Conservation (phyloP, 1,140 invertebrate genomes). For the Bombus fervidus region DNA sequence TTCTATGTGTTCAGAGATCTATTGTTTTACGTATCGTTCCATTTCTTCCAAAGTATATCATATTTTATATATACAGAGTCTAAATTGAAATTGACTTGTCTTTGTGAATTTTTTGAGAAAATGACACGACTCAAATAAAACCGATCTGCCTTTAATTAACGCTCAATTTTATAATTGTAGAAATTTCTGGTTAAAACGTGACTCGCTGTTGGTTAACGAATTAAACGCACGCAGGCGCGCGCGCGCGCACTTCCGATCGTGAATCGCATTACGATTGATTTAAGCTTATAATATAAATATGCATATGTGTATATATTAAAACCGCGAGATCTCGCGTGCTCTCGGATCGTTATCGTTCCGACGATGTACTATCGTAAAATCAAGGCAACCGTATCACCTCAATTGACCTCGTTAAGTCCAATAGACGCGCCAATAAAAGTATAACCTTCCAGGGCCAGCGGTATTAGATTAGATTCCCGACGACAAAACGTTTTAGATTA, state of each 20-base stretch:
- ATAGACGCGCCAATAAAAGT: slow-evolving; percentile 79
- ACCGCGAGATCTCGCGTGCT: slow-evolving; percentile 7
- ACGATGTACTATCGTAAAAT: slow-evolving; percentile 76
- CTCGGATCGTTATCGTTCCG: slow-evolving; percentile 69
- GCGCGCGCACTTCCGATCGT: not conserved
- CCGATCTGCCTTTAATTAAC: too few relatives aligned
- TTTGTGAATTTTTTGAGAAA: too few relatives aligned
- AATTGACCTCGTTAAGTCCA: slow-evolving; percentile 81
- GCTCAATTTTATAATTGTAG: too few relatives aligned
- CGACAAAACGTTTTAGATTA: slow-evolving; percentile 52
- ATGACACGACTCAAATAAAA: too few relatives aligned
- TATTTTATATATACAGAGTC: too few relatives aligned
- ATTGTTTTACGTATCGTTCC: too few relatives aligned
- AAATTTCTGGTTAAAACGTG: too few relatives aligned
- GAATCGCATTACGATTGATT: not conserved
- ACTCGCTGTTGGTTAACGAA: too few relatives aligned
- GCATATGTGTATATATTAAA: not conserved
- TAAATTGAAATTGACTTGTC: too few relatives aligned
- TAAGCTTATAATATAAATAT: not conserved
- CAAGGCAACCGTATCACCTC: slow-evolving; percentile 78
- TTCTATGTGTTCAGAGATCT: too few relatives aligned
- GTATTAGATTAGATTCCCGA: slow-evolving; percentile 62
- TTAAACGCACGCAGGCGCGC: too few relatives aligned
- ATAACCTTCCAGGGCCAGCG: slow-evolving; percentile 70
- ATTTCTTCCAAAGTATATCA: too few relatives aligned